These are phyloP conservation scores for Hyla sarda DNA, from an alignment of 2,113 vertebrate genomes.

Conservation along the genomic window DNA sequence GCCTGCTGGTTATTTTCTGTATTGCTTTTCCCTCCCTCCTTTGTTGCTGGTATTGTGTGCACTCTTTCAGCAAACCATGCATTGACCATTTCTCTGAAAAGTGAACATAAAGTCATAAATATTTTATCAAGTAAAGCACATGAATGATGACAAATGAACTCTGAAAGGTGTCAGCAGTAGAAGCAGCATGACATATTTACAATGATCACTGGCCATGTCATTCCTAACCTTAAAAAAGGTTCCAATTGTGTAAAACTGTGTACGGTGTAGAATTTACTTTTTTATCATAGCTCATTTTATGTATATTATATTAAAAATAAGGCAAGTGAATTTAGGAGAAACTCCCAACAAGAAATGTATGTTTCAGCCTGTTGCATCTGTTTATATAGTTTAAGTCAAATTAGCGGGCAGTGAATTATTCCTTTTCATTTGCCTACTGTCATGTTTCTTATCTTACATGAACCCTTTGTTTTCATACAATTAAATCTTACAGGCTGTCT, in stretches of 20 bases:
- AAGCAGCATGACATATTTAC: conserved; percentile 45
- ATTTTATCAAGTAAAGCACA: conserved; percentile 26
- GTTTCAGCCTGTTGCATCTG: neutral
- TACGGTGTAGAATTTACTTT: too few relatives aligned
- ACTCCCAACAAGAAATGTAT: neutral
- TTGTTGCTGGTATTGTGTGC: conserved; percentile 86
- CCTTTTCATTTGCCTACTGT: neutral
- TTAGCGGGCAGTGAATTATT: neutral
- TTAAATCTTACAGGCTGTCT: neutral
- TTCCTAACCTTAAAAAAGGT: too few relatives aligned
- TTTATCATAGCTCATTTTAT: neutral
- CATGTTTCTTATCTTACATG: neutral
- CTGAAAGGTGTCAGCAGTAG: conserved; percentile 24
- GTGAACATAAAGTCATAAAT: conserved; percentile 58
- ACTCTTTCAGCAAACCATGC: conserved; percentile 97
- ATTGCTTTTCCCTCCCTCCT: conserved; percentile 73
- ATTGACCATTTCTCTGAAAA: conserved; percentile 95
- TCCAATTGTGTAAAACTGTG: too few relatives aligned
- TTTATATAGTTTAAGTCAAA: neutral
- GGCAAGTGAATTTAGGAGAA: too few relatives aligned
- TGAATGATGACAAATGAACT: conserved; percentile 11
- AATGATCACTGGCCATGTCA: conserved; percentile 3
- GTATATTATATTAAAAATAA: too few relatives aligned
- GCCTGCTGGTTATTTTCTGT: conserved; percentile 68
- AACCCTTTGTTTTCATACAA: neutral